Conservation (phyloP, 2,113 vertebrate species). For the Dicerorhinus sumatrensis region DNA sequence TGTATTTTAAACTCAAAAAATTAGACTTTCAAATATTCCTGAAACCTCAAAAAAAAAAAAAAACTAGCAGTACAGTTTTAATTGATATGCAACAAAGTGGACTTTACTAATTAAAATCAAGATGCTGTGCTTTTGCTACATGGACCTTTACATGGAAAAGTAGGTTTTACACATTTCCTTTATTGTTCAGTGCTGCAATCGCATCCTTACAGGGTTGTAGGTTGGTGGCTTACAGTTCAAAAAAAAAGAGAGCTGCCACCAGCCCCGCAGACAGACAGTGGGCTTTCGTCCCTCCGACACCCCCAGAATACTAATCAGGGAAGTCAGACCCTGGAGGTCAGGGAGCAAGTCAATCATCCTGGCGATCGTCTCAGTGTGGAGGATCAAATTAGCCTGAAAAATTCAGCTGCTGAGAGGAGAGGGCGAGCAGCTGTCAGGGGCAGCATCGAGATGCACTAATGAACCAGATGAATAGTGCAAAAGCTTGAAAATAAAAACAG, state of each 20-base stretch:
- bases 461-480: conserved; percentile 99
- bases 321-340: conserved; percentile 97
- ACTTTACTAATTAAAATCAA: conserved; percentile 92
- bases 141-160: conserved; percentile 92
- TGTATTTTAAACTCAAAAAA: conserved; percentile 83
- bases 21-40: conserved; percentile 87
- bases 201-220: conserved; percentile 92
- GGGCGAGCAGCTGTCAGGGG: conserved; percentile 99
- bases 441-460: conserved; percentile 99
- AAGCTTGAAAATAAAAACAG: conserved; percentile 99
- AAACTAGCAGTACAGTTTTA: conserved; percentile 85
- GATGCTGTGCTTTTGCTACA: conserved; percentile 90
- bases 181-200: conserved; percentile 91
- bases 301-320: conserved; percentile 98
- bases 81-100: conserved; percentile 92
- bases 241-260: conserved; percentile 91
- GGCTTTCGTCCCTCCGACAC: conserved; percentile 94
- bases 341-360: conserved; percentile 99
- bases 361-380: conserved; percentile 95
- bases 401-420: conserved; percentile 95
- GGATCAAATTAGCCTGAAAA: conserved; percentile 98
- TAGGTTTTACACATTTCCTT: conserved; percentile 91
- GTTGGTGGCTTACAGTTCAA: conserved; percentile 92
- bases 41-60: conserved; percentile 82
- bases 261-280: conserved; percentile 98